phyloP scores from a whole-genome alignment of 2,797 vertebrate genomes.

The Buphagus erythrorhynchus region DNA sequence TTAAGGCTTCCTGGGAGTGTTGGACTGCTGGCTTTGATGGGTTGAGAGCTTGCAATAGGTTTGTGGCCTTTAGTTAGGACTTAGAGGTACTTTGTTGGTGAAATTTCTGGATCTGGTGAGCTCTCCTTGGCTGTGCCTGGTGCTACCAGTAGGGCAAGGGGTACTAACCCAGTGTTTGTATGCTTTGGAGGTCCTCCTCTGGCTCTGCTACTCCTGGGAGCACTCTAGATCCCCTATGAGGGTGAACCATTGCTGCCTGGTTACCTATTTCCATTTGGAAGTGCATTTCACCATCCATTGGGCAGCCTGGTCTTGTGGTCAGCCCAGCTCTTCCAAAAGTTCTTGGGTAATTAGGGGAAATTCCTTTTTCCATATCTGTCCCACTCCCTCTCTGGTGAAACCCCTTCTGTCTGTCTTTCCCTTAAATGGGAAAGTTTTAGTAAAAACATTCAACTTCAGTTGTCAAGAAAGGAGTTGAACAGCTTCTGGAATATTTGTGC shows the following conservation, averaged over 20 bases:
- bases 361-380: fast-evolving
- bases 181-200: background rate
- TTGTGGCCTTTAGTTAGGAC: background rate
- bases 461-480: background rate
- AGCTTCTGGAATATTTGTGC: background rate
- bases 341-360: background rate
- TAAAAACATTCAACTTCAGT: background rate
- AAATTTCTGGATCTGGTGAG: background rate
- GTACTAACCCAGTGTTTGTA: fast-evolving
- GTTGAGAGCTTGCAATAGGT: background rate
- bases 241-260: background rate
- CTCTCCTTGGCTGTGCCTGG: fast-evolving
- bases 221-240: background rate
- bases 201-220: background rate
- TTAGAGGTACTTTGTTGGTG: background rate
- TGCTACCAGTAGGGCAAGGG: background rate
- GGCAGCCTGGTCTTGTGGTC: background rate
- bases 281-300: fast-evolving
- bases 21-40: background rate
- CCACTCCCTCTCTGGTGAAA: background rate
- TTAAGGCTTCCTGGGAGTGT: background rate
- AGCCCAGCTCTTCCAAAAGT: background rate
- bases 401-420: background rate
- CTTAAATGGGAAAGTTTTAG: background rate
- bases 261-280: background rate